Conservation (phyloP, 1,140 invertebrate genomes). For the Zophobas atratus region DNA sequence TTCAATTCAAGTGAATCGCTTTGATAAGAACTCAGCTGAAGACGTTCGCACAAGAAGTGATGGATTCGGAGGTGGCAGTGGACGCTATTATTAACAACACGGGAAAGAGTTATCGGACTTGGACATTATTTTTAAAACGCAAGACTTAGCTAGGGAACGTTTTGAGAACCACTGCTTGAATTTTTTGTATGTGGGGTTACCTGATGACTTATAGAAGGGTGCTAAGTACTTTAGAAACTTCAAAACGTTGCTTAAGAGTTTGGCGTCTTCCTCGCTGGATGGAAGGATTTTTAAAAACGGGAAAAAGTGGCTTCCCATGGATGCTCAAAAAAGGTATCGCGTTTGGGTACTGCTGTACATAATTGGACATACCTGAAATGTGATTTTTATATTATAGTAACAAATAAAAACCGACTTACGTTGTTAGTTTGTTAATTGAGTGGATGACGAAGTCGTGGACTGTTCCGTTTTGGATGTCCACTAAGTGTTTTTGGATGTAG, state of each 20-base stretch:
- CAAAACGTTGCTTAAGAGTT: conserved; percentile 72
- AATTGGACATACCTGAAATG: conserved; percentile 62
- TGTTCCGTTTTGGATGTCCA: conserved; percentile 75
- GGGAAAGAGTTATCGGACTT: conserved; percentile 17
- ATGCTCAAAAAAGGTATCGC: conserved; percentile 66
- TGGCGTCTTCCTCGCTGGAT: conserved; percentile 73
- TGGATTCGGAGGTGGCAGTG: background rate
- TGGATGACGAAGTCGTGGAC: conserved; percentile 72
- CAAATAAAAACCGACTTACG: conserved; percentile 67
- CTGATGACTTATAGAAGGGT: conserved; percentile 58
- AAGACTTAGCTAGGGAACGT: conserved; percentile 16
- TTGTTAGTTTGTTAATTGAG: conserved; percentile 71
- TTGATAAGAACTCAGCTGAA: conserved; percentile 13
- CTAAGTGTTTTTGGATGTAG: conserved; percentile 70
- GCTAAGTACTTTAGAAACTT: conserved; percentile 70
- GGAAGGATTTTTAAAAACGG: conserved; percentile 75
- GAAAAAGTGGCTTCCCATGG: conserved; percentile 74
- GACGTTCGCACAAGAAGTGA: conserved; percentile 10
- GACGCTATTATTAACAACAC: conserved; percentile 27
- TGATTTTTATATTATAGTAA: conserved; percentile 36
- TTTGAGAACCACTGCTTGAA: conserved; percentile 26
- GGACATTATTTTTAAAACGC: conserved; percentile 31
- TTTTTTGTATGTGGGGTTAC: conserved; percentile 44
- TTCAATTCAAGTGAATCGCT: conserved; percentile 1
- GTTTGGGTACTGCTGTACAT: conserved; percentile 52